Percentiles rank a stretch among this genome's conserved stretches.
phyloP scores from a whole-genome alignment of 1,140 invertebrate species.

The Heliconius hermathena region DNA sequence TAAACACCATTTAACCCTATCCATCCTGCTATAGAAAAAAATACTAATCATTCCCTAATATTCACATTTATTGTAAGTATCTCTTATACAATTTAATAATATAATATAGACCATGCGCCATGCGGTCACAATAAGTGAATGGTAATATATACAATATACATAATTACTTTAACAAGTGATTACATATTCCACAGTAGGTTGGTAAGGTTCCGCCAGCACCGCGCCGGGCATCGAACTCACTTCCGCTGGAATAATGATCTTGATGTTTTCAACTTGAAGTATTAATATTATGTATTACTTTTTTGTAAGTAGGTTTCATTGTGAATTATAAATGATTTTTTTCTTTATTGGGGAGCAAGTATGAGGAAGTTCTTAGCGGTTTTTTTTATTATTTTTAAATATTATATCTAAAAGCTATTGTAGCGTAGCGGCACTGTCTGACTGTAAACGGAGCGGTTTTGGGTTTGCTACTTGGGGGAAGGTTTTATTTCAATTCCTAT shows the following conservation, averaged over 20 bases:
- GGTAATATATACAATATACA: conserved; percentile 17
- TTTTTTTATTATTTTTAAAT: no score
- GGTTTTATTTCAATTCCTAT: no score
- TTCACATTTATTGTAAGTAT: no score
- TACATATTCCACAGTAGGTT: conserved; percentile 57
- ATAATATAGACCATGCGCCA: background rate
- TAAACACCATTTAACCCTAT: no score
- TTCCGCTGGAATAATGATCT: conserved; percentile 52
- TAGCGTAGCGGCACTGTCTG: no score
- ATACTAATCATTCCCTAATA: no score
- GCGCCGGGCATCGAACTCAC: conserved; percentile 66
- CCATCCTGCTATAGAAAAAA: no score
- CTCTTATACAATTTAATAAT: background rate
- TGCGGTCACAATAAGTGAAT: background rate
- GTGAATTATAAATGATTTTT: background rate
- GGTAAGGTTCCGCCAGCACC: conserved; percentile 48
- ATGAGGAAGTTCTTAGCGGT: no score
- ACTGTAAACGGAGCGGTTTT: no score
- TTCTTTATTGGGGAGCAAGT: background rate
- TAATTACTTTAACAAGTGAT: conserved; percentile 35
- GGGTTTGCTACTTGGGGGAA: no score
- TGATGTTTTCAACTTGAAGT: background rate
- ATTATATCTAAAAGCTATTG: no score
- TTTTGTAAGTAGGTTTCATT: background rate
- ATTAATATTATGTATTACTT: background rate